Conservation (phyloP, 2,888 invertebrate genomes). For the Lampropteryx suffumata region DNA sequence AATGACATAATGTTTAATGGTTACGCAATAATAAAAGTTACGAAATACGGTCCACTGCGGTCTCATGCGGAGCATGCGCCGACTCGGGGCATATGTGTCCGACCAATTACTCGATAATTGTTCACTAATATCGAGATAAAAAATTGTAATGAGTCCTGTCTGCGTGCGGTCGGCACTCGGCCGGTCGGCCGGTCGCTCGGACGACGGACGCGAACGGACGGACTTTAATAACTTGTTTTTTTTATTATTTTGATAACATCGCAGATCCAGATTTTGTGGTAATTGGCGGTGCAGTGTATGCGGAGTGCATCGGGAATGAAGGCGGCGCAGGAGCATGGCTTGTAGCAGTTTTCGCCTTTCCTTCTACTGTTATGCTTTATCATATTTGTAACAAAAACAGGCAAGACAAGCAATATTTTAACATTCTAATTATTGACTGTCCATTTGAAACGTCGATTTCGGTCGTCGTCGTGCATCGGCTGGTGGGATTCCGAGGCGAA, state of each 20-base stretch:
- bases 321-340: background rate
- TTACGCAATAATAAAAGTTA: background rate
- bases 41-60: no score
- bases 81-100: background rate
- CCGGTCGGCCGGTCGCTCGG: background rate
- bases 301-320: constrained; percentile 1
- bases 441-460: no score
- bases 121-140: constrained; percentile 21
- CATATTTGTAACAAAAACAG: no score
- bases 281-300: constrained; percentile 7
- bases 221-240: constrained; percentile 10
- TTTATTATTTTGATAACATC: constrained; percentile 19
- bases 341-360: background rate
- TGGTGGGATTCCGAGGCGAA: no score
- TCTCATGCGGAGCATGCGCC: background rate
- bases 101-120: constrained; percentile 29
- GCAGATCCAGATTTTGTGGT: constrained; percentile 17
- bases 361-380: background rate
- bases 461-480: no score
- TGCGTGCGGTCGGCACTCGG: constrained; percentile 16
- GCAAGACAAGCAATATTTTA: no score
- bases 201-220: no score
- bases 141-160: constrained; percentile 19
- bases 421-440: no score
- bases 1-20: constrained; percentile 5